Percentiles rank a stretch among this genome's conserved stretches.
phyloP scores from a whole-genome alignment of 1,140 invertebrate genomes.

The Heliconius himera region DNA sequence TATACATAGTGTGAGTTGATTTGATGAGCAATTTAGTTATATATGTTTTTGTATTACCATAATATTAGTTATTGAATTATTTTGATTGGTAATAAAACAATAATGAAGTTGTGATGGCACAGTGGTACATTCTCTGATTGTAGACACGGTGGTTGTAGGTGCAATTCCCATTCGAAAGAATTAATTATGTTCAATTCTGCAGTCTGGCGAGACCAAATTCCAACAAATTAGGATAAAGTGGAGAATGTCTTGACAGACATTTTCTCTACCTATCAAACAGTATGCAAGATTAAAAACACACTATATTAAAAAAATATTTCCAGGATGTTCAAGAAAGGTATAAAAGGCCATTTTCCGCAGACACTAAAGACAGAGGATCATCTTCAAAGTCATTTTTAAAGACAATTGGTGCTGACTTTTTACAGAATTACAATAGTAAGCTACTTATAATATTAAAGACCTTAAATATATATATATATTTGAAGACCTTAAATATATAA shows the following conservation, averaged over 20 bases:
- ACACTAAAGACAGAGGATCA: constrained; percentile 66
- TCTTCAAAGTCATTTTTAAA: constrained; percentile 69
- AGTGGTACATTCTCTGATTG: no score
- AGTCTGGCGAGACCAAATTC: no score
- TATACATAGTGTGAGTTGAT: no score
- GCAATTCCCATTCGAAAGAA: no score
- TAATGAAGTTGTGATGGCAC: no score
- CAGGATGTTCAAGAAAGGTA: constrained; percentile 71
- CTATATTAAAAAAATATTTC: constrained; percentile 31
- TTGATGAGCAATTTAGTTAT: background rate
- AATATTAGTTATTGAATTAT: background rate
- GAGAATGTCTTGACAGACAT: background rate
- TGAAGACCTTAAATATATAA: background rate
- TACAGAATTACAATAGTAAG: constrained; percentile 68
- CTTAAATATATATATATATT: background rate
- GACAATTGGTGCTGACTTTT: constrained; percentile 64
- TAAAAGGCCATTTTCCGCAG: constrained; percentile 77
- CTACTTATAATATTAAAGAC: background rate
- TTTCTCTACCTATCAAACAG: background rate
- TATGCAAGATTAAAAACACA: no score
- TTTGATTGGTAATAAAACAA: background rate
- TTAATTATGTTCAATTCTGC: no score
- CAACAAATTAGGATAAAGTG: no score
- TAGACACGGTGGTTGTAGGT: no score
- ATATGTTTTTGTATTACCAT: background rate